These are phyloP conservation scores for Rhimphoctona megacephalus DNA, from an alignment of 2,888 invertebrate genomes.

Conservation along the genomic window DNA sequence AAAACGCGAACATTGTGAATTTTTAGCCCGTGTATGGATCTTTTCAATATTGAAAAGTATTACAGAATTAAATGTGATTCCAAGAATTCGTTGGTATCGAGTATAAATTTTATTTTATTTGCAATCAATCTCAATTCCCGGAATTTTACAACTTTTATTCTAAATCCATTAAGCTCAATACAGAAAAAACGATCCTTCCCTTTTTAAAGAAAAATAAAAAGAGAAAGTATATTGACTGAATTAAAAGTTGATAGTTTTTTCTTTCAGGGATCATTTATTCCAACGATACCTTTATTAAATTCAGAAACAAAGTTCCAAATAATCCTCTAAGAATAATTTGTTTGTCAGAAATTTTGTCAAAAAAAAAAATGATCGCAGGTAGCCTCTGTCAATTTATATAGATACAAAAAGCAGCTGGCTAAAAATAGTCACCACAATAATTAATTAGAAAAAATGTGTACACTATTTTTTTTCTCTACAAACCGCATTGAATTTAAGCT, in stretches of 20 bases:
- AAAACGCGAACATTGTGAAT: not conserved
- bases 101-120: not conserved
- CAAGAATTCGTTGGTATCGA: not conserved
- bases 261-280: not conserved
- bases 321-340: not conserved
- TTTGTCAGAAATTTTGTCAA: not conserved
- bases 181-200: not conserved
- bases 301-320: not conserved
- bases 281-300: not conserved
- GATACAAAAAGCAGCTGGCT: no score
- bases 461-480: not conserved
- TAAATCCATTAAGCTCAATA: not conserved
- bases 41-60: not conserved
- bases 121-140: not conserved
- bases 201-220: no score
- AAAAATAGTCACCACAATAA: no score
- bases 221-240: not conserved
- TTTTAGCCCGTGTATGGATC: not conserved
- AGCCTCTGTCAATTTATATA: no score
- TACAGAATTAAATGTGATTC: not conserved
- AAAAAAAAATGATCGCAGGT: no score
- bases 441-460: not conserved
- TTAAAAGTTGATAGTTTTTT: not conserved
- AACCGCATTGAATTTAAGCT: not conserved
- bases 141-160: not conserved